phyloP scores from a whole-genome alignment of 2,888 invertebrate species.

The Lamproptera curius region DNA sequence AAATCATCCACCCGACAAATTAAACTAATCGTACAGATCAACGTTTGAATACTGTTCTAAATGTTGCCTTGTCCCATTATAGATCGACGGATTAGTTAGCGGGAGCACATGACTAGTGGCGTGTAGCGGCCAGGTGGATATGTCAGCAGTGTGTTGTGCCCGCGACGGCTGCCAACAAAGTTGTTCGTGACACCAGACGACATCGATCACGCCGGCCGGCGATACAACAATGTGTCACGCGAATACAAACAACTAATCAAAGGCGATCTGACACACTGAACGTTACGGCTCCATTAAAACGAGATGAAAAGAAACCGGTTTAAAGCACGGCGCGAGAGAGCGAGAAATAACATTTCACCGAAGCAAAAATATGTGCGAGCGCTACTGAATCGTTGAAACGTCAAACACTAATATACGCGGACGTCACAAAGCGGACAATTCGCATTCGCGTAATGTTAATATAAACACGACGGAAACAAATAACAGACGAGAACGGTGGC shows the following conservation, averaged over 20 bases:
- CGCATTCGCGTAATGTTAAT: slow-evolving; percentile 14
- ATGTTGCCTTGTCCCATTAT: slow-evolving; percentile 11
- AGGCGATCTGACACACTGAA: not conserved
- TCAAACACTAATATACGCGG: slow-evolving; percentile 5
- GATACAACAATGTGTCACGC: slow-evolving; percentile 41
- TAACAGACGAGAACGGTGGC: slow-evolving; percentile 19
- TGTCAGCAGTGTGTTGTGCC: slow-evolving; percentile 42
- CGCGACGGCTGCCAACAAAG: slow-evolving; percentile 48
- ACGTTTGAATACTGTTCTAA: not conserved
- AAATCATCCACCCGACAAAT: no score
- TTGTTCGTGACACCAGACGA: slow-evolving; percentile 43
- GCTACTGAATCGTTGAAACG: no score
- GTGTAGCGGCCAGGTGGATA: slow-evolving; percentile 60
- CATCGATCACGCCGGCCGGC: slow-evolving; percentile 38
- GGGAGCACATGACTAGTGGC: slow-evolving; percentile 27
- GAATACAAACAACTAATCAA: slow-evolving; percentile 27
- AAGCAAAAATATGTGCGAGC: no score
- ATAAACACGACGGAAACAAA: slow-evolving; percentile 17
- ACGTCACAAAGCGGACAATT: slow-evolving; percentile 6
- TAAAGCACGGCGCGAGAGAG: no score
- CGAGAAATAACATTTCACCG: no score
- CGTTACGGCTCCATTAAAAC: not conserved
- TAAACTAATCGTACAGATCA: no score
- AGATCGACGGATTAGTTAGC: slow-evolving; percentile 11
- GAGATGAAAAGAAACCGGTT: no score